A percentile compares a stretch with the other conserved stretches of the same genome.
Evolutionary conservation across 2,888 invertebrate species (phyloP).

Genomic region (Tipula lateralis): DNA sequence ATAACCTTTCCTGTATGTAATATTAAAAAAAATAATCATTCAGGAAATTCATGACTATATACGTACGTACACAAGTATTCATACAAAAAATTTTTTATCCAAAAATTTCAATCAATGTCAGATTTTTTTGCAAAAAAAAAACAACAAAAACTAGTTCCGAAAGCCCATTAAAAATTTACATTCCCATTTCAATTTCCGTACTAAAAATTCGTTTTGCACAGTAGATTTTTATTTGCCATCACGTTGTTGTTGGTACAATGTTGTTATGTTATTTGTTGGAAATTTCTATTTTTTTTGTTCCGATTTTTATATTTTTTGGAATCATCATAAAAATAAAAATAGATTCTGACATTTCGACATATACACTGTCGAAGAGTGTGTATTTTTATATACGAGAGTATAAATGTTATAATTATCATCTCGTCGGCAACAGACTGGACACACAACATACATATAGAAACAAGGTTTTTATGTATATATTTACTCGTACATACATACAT

Average conservation of each 20-base stretch:
- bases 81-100: not conserved
- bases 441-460: not conserved
- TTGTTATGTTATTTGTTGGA: not conserved
- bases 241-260: not conserved
- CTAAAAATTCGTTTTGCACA: constrained; percentile 24
- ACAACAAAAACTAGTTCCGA: constrained; percentile 9
- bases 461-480: not conserved
- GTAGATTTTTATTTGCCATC: not conserved
- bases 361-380: not conserved
- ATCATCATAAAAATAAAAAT: not conserved
- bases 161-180: constrained; percentile 24
- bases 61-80: not conserved
- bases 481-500: not conserved
- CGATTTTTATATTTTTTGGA: not conserved
- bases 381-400: not conserved
- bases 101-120: constrained; percentile 11
- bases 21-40: not conserved
- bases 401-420: not conserved
- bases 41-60: not conserved
- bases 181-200: constrained; percentile 24
- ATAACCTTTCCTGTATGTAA: not conserved
- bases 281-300: not conserved
- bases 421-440: not conserved
- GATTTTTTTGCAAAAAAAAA: not conserved
- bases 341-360: constrained; percentile 3